Base-by-base conservation (phyloP, 2,113 vertebrate species). In the Protobothrops flavoviridis region DNA sequence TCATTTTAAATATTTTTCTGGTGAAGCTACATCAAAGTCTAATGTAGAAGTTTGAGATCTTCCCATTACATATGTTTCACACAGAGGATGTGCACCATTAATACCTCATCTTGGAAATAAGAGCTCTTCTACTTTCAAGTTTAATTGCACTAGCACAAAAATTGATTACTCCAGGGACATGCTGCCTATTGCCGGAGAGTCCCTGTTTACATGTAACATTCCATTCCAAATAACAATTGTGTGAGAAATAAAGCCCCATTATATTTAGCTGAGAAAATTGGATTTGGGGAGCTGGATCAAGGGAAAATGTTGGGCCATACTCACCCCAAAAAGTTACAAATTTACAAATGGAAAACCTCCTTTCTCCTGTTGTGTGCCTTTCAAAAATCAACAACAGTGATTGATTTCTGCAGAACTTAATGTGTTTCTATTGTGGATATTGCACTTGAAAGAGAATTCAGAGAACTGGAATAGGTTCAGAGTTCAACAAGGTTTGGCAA, bases 201-300 rank as follows among this genome's bases (percentile, higher is more conserved):
- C 96, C 97, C 95, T 97, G 96, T 97, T 97, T 97, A 97, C 92
- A 95, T 96, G 95, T 97, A 95, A 96, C 95, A 93, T 93, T 96
- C 92, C 95, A 95, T 95, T 96, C 96, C 96, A 61, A 96, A 96
- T 96, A 97, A 90, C 93, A 95, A 93, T 96, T 94, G 95, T 96
- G 96, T 96, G 95, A 91, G 43, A 48, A 50, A 69, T 50, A 88
- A 69, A 39, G 6, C 2, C 57, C 69, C 13, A 55, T 94, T 89
- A 94, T 93, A 95, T 94, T 96, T 95, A 91, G 52, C 59, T 92
- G 92, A 96, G 93, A 96, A 96, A 96, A 95, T 93, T 91, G 90
- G 95, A 94, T 95, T 95, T 96, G 92, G 95, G 85, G 92, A 96
- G 96, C 90, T 57, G 90, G 92, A 81, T 90, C 69, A 90, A 90